phyloP scores from a whole-genome alignment of 1,140 invertebrate genomes.

The Acromyrmex charruanus region DNA sequence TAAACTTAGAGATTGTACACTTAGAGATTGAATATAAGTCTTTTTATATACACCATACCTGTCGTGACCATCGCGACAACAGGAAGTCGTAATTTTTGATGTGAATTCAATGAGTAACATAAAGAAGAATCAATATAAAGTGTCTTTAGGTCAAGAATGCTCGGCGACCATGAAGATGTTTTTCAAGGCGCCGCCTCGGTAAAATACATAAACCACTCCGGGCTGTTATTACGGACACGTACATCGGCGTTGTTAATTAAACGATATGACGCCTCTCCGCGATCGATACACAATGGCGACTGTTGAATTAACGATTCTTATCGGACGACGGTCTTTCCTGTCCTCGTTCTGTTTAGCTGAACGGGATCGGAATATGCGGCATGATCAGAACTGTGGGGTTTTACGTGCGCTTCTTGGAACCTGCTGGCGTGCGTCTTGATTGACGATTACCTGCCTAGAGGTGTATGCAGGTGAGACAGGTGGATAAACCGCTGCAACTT shows the following conservation, averaged over 20 bases:
- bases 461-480: neutral
- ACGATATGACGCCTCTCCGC: neutral
- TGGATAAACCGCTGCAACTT: neutral
- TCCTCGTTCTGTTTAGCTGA: constrained; percentile 79
- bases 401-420: constrained; percentile 74
- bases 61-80: neutral
- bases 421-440: constrained; percentile 51
- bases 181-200: constrained; percentile 20
- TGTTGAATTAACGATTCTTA: constrained; percentile 79
- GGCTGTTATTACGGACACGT: constrained; percentile 34
- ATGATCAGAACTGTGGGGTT: constrained; percentile 71
- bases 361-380: constrained; percentile 74
- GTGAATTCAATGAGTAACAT: constrained; percentile 15
- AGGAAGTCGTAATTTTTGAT: constrained; percentile 42
- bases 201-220: neutral
- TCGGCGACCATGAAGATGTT: constrained; percentile 31
- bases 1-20: neutral
- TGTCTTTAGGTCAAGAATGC: constrained; percentile 46
- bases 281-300: constrained; percentile 62
- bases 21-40: neutral
- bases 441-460: constrained; percentile 57
- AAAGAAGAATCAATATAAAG: constrained; percentile 33
- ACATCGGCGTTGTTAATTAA: constrained; percentile 59
- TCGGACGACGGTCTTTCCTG: constrained; percentile 78
- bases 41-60: neutral